Evolutionary conservation across 1,140 invertebrate genomes (phyloP).

Genomic region (Papilio glaucus): DNA sequence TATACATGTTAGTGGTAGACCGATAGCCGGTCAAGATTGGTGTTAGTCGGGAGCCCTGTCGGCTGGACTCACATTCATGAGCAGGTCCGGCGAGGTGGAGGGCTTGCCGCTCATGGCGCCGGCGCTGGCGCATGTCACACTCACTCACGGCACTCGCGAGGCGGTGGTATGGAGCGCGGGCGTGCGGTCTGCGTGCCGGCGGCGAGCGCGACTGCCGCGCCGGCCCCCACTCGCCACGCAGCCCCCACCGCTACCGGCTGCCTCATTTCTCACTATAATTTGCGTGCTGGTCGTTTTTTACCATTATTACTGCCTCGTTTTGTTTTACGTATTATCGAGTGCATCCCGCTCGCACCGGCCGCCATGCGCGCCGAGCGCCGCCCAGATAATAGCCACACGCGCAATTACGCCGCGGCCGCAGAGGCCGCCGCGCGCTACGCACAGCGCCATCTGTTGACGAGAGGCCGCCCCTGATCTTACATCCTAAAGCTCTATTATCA

Average conservation of each 20-base stretch:
- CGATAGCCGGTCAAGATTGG: not conserved
- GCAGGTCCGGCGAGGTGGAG: slow-evolving; percentile 81
- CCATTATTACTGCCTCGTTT: slow-evolving; percentile 83
- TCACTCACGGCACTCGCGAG: slow-evolving; percentile 74
- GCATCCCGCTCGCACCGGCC: slow-evolving; percentile 81
- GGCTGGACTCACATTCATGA: slow-evolving; percentile 83
- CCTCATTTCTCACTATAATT: slow-evolving; percentile 83
- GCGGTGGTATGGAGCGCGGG: slow-evolving; percentile 54
- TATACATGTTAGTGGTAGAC: not conserved
- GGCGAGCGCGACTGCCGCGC: slow-evolving; percentile 73
- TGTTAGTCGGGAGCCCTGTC: slow-evolving; percentile 39
- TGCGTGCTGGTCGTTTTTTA: slow-evolving; percentile 82
- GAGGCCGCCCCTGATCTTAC: slow-evolving; percentile 44
- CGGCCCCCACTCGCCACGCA: slow-evolving; percentile 64
- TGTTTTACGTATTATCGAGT: slow-evolving; percentile 83
- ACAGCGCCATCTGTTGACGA: slow-evolving; percentile 72
- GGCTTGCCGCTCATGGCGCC: slow-evolving; percentile 81
- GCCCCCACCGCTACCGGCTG: slow-evolving; percentile 82
- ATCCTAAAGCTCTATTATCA: not conserved
- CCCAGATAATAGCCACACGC: slow-evolving; percentile 80
- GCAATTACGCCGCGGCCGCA: slow-evolving; percentile 68
- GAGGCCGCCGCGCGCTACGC: slow-evolving; percentile 45
- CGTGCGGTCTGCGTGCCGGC: slow-evolving; percentile 73
- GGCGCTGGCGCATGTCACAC: slow-evolving; percentile 73
- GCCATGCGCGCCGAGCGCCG: slow-evolving; percentile 78